phyloP scores from a whole-genome alignment of 2,888 invertebrate species.

The Amorpha juglandis region DNA sequence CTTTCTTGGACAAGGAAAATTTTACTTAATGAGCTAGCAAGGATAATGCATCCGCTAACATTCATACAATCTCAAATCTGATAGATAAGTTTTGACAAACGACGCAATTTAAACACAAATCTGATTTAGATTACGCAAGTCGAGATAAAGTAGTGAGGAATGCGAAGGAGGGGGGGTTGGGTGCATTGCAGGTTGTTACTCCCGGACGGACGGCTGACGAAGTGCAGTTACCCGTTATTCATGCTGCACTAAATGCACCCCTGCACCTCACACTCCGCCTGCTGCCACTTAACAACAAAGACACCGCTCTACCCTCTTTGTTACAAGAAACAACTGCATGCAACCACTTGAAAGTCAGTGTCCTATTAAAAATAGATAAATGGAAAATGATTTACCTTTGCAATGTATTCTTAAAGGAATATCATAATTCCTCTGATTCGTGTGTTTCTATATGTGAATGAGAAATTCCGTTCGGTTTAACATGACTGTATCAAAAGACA shows the following conservation, averaged over 20 bases:
- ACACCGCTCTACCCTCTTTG: constrained; percentile 81
- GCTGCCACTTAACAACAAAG: constrained; percentile 81
- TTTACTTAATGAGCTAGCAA: neutral
- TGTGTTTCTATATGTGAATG: constrained; percentile 1
- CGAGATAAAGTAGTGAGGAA: constrained; percentile 52
- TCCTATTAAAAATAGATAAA: constrained; percentile 41
- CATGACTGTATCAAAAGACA: constrained; percentile 34
- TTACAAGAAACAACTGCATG: constrained; percentile 77
- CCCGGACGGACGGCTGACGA: constrained; percentile 76
- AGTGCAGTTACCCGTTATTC: constrained; percentile 82
- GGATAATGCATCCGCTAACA: neutral
- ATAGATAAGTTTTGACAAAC: constrained; percentile 28
- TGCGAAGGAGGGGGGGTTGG: constrained; percentile 54
- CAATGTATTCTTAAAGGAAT: neutral
- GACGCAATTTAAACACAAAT: constrained; percentile 17
- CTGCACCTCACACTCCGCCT: constrained; percentile 55
- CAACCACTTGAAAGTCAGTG: constrained; percentile 57
- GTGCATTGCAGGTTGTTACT: constrained; percentile 77
- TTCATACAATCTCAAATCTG: neutral
- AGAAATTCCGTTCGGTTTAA: constrained; percentile 31
- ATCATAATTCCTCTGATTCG: neutral
- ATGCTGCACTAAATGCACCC: constrained; percentile 76
- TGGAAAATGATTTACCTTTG: neutral
- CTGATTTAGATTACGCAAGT: constrained; percentile 47
- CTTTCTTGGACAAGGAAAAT: neutral